Conservation (phyloP, 1,140 invertebrate species). For the Drosophila gunungcola region DNA sequence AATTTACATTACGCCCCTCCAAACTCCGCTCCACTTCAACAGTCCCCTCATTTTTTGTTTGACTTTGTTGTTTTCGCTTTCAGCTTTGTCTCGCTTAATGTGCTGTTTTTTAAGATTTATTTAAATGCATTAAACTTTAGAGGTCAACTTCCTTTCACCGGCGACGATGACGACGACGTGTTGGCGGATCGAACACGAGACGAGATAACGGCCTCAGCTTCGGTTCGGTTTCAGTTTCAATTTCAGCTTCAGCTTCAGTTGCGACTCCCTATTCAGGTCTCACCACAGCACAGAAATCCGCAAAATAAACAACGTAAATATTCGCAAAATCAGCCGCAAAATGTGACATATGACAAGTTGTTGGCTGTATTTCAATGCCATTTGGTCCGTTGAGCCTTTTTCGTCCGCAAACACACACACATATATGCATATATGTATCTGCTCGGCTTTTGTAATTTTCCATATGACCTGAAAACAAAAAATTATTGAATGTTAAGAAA, state of each 20-base stretch:
- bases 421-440: conserved; percentile 61
- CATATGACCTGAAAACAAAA: conserved; percentile 64
- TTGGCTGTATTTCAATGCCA: conserved; percentile 76
- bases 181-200: conserved; percentile 52
- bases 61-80: conserved; percentile 66
- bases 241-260: conserved; percentile 32
- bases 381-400: conserved; percentile 44
- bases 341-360: conserved; percentile 80
- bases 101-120: conserved; percentile 69
- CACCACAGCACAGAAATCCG: background rate
- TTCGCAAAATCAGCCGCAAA: conserved; percentile 70
- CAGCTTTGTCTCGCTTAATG: conserved; percentile 73
- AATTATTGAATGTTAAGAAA: conserved; percentile 77
- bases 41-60: conserved; percentile 7
- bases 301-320: conserved; percentile 5
- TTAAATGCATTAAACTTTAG: conserved; percentile 84
- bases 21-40: background rate
- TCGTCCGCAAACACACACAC: conserved; percentile 16
- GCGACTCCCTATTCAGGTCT: conserved; percentile 23
- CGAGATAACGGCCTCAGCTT: conserved; percentile 45
- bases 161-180: conserved; percentile 36
- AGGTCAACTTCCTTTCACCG: conserved; percentile 83
- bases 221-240: conserved; percentile 7
- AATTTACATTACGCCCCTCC: conserved; percentile 38
- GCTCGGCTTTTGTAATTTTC: conserved; percentile 67